Percentiles rank a stretch among this genome's conserved stretches.
Evolutionary conservation across 2,888 invertebrate species (phyloP).

Genomic region (Erebia palarica): DNA sequence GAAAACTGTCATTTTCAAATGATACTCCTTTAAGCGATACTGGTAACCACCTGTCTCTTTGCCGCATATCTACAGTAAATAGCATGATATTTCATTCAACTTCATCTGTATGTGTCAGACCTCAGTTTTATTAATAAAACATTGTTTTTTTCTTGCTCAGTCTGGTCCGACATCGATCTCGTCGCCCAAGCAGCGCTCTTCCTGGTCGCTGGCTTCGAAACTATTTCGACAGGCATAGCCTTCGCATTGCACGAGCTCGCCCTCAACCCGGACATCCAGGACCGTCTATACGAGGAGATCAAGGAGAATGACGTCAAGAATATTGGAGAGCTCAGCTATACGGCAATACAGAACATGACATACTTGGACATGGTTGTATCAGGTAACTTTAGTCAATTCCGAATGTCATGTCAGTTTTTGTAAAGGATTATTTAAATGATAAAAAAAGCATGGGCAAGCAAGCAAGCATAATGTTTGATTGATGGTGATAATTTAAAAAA

Average conservation of each 20-base stretch:
- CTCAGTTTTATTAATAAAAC: no score
- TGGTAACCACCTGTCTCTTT: no score
- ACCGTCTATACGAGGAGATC: slow-evolving; percentile 74
- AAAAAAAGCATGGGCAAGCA: no score
- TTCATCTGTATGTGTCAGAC: no score
- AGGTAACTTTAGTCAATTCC: slow-evolving; percentile 46
- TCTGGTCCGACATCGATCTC: slow-evolving; percentile 56
- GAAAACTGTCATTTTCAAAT: no score
- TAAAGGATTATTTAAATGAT: no score
- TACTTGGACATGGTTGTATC: slow-evolving; percentile 82
- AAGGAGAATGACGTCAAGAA: slow-evolving; percentile 57
- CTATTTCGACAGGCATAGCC: slow-evolving; percentile 58
- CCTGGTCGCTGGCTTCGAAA: slow-evolving; percentile 77
- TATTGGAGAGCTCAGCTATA: slow-evolving; percentile 64
- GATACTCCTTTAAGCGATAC: no score
- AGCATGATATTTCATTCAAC: no score
- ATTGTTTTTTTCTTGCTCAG: slow-evolving; percentile 29
- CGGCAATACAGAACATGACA: slow-evolving; percentile 70
- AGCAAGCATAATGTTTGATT: no score
- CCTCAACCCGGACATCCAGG: slow-evolving; percentile 77
- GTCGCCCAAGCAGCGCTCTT: slow-evolving; percentile 68
- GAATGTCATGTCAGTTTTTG: no score
- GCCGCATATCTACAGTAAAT: no score
- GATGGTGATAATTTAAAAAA: no score
- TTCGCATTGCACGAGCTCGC: slow-evolving; percentile 79